phyloP scores from a whole-genome alignment of 2,888 invertebrate genomes.

The Sphaerophoria rueppellii region DNA sequence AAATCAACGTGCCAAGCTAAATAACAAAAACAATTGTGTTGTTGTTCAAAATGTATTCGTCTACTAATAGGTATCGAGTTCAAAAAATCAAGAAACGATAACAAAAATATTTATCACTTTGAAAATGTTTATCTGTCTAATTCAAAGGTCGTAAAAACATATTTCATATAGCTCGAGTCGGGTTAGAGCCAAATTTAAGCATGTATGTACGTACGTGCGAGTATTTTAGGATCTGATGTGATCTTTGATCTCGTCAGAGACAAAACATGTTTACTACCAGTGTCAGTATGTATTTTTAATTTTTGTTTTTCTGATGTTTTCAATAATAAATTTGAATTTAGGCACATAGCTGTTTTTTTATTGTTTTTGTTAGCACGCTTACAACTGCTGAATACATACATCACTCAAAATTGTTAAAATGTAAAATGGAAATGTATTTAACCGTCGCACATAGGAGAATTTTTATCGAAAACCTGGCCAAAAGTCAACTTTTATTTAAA shows the following conservation, averaged over 20 bases:
- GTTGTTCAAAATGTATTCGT: neutral
- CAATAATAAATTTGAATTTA: neutral
- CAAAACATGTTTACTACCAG: neutral
- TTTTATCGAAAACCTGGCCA: too few relatives aligned
- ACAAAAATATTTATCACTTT: neutral
- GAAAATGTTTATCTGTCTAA: neutral
- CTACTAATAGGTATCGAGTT: neutral
- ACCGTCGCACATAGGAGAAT: too few relatives aligned
- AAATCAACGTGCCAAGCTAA: too few relatives aligned
- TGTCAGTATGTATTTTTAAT: too few relatives aligned
- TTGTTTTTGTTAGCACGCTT: neutral
- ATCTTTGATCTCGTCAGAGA: neutral
- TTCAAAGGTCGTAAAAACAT: neutral
- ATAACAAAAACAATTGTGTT: neutral
- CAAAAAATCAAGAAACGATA: constrained; percentile 52
- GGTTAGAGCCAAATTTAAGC: too few relatives aligned
- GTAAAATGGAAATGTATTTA: too few relatives aligned
- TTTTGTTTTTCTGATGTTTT: neutral
- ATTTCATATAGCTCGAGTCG: neutral
- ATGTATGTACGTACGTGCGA: too few relatives aligned
- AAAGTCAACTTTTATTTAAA: too few relatives aligned
- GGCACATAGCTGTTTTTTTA: neutral
- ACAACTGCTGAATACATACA: too few relatives aligned
- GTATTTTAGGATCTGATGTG: neutral
- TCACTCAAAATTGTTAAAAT: too few relatives aligned